phyloP scores from a whole-genome alignment of 2,113 vertebrate species.

The Myrmophylax atrothorax region DNA sequence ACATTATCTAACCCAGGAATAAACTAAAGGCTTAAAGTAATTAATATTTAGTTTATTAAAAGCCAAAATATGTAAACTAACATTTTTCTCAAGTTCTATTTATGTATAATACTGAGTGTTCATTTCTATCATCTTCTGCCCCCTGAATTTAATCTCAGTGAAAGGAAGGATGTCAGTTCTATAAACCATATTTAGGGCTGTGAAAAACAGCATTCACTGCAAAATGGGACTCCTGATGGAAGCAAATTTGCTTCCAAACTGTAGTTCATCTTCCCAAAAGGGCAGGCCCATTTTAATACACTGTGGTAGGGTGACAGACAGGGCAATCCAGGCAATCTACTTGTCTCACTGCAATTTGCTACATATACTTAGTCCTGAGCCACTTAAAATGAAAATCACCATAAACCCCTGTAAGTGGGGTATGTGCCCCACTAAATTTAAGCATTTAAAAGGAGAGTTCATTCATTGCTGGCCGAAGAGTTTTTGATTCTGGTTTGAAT shows the following conservation, averaged over 20 bases:
- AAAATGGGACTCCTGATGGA: background rate
- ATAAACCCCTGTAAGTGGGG: fast-evolving
- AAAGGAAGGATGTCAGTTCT: background rate
- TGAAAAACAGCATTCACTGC: background rate
- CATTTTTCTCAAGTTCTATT: background rate
- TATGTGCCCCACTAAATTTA: background rate
- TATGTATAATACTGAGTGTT: background rate
- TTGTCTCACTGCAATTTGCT: background rate
- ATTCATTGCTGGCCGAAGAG: background rate
- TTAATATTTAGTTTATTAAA: background rate
- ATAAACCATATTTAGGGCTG: background rate
- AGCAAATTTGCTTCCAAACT: background rate
- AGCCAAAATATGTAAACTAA: background rate
- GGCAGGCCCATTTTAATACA: background rate
- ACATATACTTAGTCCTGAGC: background rate
- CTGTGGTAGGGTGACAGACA: background rate
- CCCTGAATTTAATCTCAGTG: background rate
- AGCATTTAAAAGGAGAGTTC: background rate
- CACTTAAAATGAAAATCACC: background rate
- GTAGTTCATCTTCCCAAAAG: background rate
- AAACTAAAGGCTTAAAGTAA: background rate
- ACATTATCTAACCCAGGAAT: background rate
- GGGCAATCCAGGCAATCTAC: background rate
- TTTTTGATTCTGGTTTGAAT: background rate
- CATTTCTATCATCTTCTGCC: background rate